Conservation (phyloP, 1,140 invertebrate species). For the Phymastichus coffea region DNA sequence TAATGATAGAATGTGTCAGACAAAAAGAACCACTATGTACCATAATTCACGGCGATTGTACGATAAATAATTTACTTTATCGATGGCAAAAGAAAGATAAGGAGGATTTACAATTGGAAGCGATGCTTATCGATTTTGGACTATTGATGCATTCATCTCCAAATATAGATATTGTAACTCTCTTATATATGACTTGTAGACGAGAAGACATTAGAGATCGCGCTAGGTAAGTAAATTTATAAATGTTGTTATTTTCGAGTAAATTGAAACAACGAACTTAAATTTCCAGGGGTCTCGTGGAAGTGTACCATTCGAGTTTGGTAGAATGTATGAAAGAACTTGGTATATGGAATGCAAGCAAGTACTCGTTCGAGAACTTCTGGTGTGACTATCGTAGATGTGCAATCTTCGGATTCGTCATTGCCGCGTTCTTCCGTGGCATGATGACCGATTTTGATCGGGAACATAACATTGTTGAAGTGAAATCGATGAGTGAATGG, state of each 20-base stretch:
- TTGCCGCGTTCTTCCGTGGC: constrained; percentile 41
- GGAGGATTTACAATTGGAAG: too few species aligned
- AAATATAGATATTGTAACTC: constrained; percentile 48
- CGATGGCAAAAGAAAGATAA: constrained; percentile 29
- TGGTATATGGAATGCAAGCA: constrained; percentile 20
- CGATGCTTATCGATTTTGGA: constrained; percentile 52
- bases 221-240: background rate
- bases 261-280: too few species aligned
- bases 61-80: constrained; percentile 48
- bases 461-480: background rate
- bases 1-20: constrained; percentile 16
- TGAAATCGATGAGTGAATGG: rapidly evolving
- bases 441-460: constrained; percentile 23
- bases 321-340: constrained; percentile 25
- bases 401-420: constrained; percentile 43
- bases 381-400: constrained; percentile 38
- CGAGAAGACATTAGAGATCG: constrained; percentile 25
- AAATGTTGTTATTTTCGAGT: too few species aligned
- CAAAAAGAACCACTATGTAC: constrained; percentile 40
- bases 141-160: constrained; percentile 44
- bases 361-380: constrained; percentile 40
- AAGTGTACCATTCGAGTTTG: constrained; percentile 41
- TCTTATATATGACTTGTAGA: constrained; percentile 46
- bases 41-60: constrained; percentile 52
- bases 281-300: constrained; percentile 40